These are phyloP conservation scores for Amyelois transitella DNA, from an alignment of 1,140 invertebrate species.

Conservation along the genomic window DNA sequence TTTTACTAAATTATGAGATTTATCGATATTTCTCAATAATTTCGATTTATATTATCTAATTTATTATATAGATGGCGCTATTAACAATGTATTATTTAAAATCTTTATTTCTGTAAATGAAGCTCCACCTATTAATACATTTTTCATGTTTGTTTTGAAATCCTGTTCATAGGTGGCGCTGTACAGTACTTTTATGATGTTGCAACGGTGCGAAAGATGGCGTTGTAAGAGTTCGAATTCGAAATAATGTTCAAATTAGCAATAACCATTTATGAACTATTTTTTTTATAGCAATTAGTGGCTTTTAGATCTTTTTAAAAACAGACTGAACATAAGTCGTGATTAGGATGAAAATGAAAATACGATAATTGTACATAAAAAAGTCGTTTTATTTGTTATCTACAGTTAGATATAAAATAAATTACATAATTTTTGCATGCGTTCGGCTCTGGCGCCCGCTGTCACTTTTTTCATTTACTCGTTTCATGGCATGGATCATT, in stretches of 20 bases:
- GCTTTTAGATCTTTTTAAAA: slow-evolving; percentile 17
- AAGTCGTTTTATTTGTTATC: slow-evolving; percentile 70
- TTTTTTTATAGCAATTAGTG: slow-evolving; percentile 10
- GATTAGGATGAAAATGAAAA: slow-evolving; percentile 14
- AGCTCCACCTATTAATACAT: background rate
- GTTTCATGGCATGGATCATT: slow-evolving; percentile 4
- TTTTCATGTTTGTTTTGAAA: background rate
- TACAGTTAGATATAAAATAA: slow-evolving; percentile 74
- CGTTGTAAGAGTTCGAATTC: background rate
- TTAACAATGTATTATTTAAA: background rate
- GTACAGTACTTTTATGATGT: too few relatives aligned
- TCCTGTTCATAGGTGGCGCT: too few relatives aligned
- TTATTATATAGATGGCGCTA: too few relatives aligned
- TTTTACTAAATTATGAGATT: too few relatives aligned
- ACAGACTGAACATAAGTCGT: slow-evolving; percentile 13
- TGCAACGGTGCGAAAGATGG: too few relatives aligned
- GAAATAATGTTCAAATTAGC: slow-evolving; percentile 21
- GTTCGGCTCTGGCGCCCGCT: slow-evolving; percentile 44
- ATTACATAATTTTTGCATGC: slow-evolving; percentile 65
- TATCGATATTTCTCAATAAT: too few relatives aligned
- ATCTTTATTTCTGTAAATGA: background rate
- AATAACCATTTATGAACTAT: slow-evolving; percentile 16
- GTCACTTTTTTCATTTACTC: slow-evolving; percentile 40
- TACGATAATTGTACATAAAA: slow-evolving; percentile 60
- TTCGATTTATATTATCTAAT: too few relatives aligned